phyloP scores from a whole-genome alignment of 2,888 invertebrate genomes.

The Formica aserva region DNA sequence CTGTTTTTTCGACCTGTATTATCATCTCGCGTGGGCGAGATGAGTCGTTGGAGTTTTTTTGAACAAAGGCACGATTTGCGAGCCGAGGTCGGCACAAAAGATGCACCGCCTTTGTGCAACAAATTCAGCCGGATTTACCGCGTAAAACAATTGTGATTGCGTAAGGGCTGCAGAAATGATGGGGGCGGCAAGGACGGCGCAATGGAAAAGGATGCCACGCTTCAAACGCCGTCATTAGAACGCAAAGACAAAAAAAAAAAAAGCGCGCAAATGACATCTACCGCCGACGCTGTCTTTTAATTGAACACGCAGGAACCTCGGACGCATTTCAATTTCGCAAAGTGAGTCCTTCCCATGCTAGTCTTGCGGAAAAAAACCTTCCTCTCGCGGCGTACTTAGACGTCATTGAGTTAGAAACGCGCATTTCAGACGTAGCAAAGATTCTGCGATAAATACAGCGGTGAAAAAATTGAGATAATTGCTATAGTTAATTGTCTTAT shows the following conservation, averaged over 20 bases:
- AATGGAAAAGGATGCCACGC: slow-evolving; percentile 62
- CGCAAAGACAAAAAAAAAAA: slow-evolving; percentile 55
- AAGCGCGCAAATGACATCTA: slow-evolving; percentile 66
- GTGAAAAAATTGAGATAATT: slow-evolving; percentile 20
- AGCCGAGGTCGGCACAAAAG: slow-evolving; percentile 52
- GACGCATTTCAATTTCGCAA: slow-evolving; percentile 51
- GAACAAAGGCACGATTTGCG: slow-evolving; percentile 22
- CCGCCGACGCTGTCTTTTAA: slow-evolving; percentile 58
- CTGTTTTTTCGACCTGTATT: not conserved
- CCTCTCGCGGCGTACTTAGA: not conserved
- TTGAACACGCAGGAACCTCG: slow-evolving; percentile 58
- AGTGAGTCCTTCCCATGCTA: slow-evolving; percentile 31
- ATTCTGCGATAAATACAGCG: slow-evolving; percentile 38
- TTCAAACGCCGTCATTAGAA: slow-evolving; percentile 72
- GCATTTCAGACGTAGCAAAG: slow-evolving; percentile 34
- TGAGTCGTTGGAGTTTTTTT: slow-evolving; percentile 8
- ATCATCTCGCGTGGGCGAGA: slow-evolving; percentile 35
- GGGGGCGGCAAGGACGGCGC: slow-evolving; percentile 73
- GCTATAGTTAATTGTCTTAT: slow-evolving; percentile 16
- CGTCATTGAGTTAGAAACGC: slow-evolving; percentile 41
- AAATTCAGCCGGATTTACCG: slow-evolving; percentile 56
- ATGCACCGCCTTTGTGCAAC: slow-evolving; percentile 36
- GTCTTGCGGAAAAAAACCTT: slow-evolving; percentile 11
- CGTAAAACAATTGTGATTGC: slow-evolving; percentile 67
- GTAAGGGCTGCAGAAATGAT: slow-evolving; percentile 67